Evolutionary conservation across 30 jellyfish, hydroid and myxozoan genomes (phyloP), one percentile per base, ranked within the genome.

Genomic region (Turritopsis rubra): DNA sequence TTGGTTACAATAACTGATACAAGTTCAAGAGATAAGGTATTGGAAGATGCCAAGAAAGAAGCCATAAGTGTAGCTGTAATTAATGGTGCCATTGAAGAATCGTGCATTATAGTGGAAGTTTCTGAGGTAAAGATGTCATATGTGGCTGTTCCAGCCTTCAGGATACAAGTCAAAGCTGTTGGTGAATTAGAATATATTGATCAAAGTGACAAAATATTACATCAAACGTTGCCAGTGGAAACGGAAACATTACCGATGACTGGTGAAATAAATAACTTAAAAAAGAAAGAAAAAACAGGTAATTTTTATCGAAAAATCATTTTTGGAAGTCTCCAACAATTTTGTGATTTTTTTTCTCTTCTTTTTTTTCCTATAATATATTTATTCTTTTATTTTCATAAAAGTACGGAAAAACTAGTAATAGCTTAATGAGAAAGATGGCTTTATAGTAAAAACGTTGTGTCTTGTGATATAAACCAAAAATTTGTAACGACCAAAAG

Each of bases 161-260:
- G 93, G 13, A 20, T 87, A 1, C 65, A 72, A 23, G 95, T 87
- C 75, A 86, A 86, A 72, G 94, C 86, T 13, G 94, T 86, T 18
- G 94, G 94, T 7, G 90, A 80, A 60, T 23, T 86, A 54, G 84
- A 66, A 66, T 0, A 8, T 16, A 19, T 20, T 24, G 60, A 74
- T 29, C 72, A n/a, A n/a, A 21, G 76, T 66, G 7, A 8, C 29
- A 25, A 66, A 66, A 66, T 13, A 41, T 5, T 41, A 13, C 60
- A 13, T 41, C 60, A 41, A 41, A 41, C 60, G 13, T 13, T 13
- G 13, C 9, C 60, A 41, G 13, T 41, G 60, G 60, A 41, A 41
- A 41, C 60, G 13, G 60, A 41, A 13, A 41, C 60, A 41, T 13
- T 41, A 41, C n/a, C n/a, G n/a, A n/a, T n/a, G n/a, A 13, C 27